Evolutionary conservation across 2,797 vertebrate species (phyloP).

Genomic region (Simalia tracyae): DNA sequence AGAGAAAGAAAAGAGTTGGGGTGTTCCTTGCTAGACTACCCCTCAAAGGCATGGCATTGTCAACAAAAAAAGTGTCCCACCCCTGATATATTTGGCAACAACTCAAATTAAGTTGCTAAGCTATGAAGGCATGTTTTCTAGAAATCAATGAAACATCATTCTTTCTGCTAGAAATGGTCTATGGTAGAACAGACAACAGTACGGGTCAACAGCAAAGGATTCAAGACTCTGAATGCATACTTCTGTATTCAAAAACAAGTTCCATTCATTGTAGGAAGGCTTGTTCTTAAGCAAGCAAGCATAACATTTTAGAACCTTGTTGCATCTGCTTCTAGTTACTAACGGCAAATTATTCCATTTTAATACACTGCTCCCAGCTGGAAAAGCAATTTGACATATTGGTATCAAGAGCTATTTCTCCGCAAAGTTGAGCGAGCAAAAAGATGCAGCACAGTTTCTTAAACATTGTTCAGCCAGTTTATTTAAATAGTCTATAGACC

Average conservation of each 20-base stretch:
- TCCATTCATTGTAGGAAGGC: background rate
- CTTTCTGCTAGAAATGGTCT: background rate
- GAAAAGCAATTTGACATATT: background rate
- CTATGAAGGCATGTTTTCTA: background rate
- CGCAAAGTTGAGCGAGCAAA: background rate
- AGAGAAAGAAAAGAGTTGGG: background rate
- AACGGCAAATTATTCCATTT: background rate
- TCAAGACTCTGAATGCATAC: background rate
- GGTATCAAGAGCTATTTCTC: background rate
- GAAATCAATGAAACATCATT: background rate
- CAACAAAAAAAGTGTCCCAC: background rate
- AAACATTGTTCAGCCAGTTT: background rate
- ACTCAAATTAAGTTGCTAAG: background rate
- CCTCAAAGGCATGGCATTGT: background rate
- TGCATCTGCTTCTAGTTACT: background rate
- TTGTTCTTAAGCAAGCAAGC: background rate
- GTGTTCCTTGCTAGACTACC: no score
- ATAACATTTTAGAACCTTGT: background rate
- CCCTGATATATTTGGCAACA: background rate
- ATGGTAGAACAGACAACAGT: background rate
- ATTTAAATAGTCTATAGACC: background rate
- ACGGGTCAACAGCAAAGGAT: background rate
- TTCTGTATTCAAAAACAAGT: background rate
- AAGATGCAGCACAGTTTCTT: background rate
- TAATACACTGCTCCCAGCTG: background rate